A percentile compares a stretch with the other conserved stretches of the same genome.
Conservation (phyloP, 2,888 invertebrate genomes). For the Esperia sulphurella region DNA sequence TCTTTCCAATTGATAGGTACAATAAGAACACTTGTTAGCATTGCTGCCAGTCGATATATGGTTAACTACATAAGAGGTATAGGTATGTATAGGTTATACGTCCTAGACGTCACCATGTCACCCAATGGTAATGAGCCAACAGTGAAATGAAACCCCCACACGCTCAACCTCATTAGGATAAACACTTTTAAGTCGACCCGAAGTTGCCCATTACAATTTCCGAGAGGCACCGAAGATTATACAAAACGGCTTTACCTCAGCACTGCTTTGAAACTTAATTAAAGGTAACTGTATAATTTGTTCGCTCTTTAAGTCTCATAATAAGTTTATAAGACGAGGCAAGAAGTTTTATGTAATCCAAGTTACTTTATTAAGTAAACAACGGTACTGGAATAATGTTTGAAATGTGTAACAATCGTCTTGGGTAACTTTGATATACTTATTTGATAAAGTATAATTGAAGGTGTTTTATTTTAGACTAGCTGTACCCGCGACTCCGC, state of each 20-base stretch:
- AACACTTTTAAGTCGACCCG: not conserved
- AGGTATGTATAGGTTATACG: no score
- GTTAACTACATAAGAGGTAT: no score
- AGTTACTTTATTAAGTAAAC: not conserved
- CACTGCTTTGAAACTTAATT: slow-evolving; percentile 39
- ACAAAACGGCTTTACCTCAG: slow-evolving; percentile 21
- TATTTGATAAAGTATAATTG: no score
- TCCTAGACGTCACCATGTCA: no score
- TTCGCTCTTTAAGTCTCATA: slow-evolving; percentile 34
- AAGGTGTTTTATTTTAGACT: no score
- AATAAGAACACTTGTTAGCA: no score
- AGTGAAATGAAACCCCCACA: slow-evolving; percentile 11
- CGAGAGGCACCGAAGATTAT: slow-evolving; percentile 24
- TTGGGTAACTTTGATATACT: no score
- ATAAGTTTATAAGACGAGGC: slow-evolving; percentile 29
- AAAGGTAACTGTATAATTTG: slow-evolving; percentile 44
- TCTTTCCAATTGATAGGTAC: no score
- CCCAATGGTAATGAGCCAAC: slow-evolving; percentile 6
- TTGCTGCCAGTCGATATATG: no score
- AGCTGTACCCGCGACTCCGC: no score
- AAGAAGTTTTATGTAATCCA: slow-evolving; percentile 4
- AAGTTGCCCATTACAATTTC: slow-evolving; percentile 13
- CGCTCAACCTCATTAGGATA: not conserved
- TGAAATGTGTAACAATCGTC: not conserved
- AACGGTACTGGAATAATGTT: not conserved